phyloP scores from a whole-genome alignment of 2,113 vertebrate genomes.

The Apaloderma vittatum region DNA sequence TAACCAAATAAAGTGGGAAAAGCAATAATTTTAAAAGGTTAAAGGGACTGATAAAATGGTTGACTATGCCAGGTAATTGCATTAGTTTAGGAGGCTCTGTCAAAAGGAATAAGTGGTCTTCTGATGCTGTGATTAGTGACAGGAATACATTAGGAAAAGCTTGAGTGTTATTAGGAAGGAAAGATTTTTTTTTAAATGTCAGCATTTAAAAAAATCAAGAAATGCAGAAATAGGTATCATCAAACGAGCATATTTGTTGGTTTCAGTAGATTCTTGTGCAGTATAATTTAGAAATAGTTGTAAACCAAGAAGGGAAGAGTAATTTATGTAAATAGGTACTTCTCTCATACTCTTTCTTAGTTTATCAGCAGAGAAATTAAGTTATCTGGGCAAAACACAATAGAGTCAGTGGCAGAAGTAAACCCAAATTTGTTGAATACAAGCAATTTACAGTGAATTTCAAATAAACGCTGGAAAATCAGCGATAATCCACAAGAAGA shows the following conservation, averaged over 20 bases:
- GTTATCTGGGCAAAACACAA: background rate
- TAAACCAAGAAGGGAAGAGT: background rate
- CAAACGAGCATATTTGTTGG: background rate
- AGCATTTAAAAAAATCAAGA: background rate
- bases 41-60: background rate
- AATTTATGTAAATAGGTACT: background rate
- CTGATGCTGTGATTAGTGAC: background rate
- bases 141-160: background rate
- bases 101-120: background rate
- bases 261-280: background rate
- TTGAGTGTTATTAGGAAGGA: background rate
- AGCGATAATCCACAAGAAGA: background rate
- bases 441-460: background rate
- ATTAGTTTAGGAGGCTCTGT: background rate
- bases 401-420: background rate
- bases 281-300: background rate
- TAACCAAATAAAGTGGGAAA: background rate
- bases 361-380: background rate
- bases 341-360: background rate
- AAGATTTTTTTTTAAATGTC: background rate
- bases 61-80: background rate
- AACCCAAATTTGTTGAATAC: background rate
- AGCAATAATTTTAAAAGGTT: background rate
- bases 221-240: background rate
- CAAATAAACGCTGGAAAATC: background rate